Evolutionary conservation across 2,888 invertebrate species (phyloP), one percentile per base, ranked within the genome.

Genomic region (Lasioglossum calceatum): DNA sequence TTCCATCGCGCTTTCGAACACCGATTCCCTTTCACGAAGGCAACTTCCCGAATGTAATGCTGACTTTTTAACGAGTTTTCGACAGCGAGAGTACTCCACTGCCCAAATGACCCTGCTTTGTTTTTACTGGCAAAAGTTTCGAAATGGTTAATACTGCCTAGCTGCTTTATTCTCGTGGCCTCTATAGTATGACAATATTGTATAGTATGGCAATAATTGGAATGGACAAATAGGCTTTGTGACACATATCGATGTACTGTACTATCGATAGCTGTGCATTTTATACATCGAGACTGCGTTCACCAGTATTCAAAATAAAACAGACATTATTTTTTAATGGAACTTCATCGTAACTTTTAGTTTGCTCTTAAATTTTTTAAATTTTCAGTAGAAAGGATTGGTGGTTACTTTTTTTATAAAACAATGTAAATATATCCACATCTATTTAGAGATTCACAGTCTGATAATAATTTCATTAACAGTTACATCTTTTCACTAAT

Each of bases 1-100:
- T 88, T 83, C 80, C 71, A 39, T 79, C 58, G 70, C 86, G 82
- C 84, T 81, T 82, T 81, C 87, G 87, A 88, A 90, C 87, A 90
- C 70, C 91, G 83, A 90, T 87, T 87, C 71, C 67, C 87, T 86
- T 80, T 89, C 84, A 84, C 36, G 36, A 2, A 36, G 19, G 2
- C 32, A 32, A 8, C 64, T 19, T 27, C 61, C 12, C 27, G 27
- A 27, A 4, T 14, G 61, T 61, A 12, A 32, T 8, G 36, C 32
- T 19, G 16, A 67, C 64, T 67, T 67, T 67, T 36, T 16, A 67
- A 36, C 64, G 32, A 32, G 64, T 19, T 19, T 32, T 14, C 8
- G 36, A 67, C 36, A 36, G 2, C 27, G 14, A 27, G 27, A 14
- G 61, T 61, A 14, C 61, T n/a, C n/a, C 58, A 4, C 4, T 27